Percentiles rank a stretch among this genome's conserved stretches.
phyloP scores from a whole-genome alignment of 1,140 invertebrate genomes.

The Aphelinus certus region DNA sequence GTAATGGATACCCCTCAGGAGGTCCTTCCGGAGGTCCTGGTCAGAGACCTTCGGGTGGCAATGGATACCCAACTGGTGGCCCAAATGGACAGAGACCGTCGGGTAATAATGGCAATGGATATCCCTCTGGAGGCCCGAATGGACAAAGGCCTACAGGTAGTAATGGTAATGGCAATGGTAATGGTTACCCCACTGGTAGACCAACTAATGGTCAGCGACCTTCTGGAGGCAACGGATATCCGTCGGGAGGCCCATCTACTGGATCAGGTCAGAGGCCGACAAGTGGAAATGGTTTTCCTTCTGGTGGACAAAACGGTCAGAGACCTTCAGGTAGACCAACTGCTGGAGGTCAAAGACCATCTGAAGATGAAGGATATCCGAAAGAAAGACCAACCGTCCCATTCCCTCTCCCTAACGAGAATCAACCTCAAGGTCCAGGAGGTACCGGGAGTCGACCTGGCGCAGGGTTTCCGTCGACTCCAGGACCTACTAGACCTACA shows the following conservation, averaged over 20 bases:
- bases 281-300: not conserved
- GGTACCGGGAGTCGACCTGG: not conserved
- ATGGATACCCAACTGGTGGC: constrained; percentile 40
- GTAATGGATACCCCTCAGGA: constrained; percentile 21
- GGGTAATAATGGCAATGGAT: constrained; percentile 12
- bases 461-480: constrained; percentile 2
- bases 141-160: constrained; percentile 47
- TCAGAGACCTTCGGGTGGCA: constrained; percentile 25
- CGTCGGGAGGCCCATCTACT: not conserved
- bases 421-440: constrained; percentile 5
- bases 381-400: constrained; percentile 36
- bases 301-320: too few species aligned
- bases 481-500: constrained; percentile 31
- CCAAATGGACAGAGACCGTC: constrained; percentile 32
- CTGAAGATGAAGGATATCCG: constrained; percentile 49
- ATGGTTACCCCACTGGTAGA: constrained; percentile 16
- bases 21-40: constrained; percentile 26
- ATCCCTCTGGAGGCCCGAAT: constrained; percentile 29
- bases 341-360: constrained; percentile 14
- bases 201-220: constrained; percentile 16
- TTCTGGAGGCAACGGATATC: constrained; percentile 28
- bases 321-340: constrained; percentile 1
- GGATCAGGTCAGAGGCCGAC: constrained; percentile 26
- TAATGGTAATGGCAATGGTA: not conserved
- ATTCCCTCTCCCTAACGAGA: constrained; percentile 29